Base-by-base conservation (phyloP, 2,113 vertebrate species). In the Boulengeromyrus knoepffleri region DNA sequence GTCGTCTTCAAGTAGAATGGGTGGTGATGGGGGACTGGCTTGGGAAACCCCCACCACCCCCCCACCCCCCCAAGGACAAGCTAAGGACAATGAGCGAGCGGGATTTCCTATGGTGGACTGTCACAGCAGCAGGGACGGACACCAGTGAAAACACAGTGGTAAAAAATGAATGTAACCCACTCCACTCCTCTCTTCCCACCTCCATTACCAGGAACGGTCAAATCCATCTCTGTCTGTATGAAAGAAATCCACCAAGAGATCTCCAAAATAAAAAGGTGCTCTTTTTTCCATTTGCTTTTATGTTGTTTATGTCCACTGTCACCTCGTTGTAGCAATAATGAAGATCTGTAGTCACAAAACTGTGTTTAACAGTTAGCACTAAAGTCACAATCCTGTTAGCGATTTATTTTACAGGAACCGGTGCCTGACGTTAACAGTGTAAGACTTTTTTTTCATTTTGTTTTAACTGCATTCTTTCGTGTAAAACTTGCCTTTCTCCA, bases 281-380 rank as follows among this genome's bases (percentile, higher is more conserved):
- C 96, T 97, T 95, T 95, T 93, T 90, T 93, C 90, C 74, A 42
- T 91, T 46, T 17, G 58, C 10, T 62, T 62, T 88, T 21, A 31
- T 5, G 39, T 66, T 21, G 45, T 95, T 92, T 97, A 95, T 97
- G 97, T 96, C 95, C 96, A 96, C 96, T 96, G 96, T 97, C 95
- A 96, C 96, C 93, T 95, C 95, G 97, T 96, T 96, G 96, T 99
- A 98, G 97, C 98, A 99, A 98, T 99, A 99, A 98, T 94, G 93
- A 96, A 95, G 74, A 42, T 80, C 27, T 95, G 94, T 96, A 96
- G 96, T 95, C 93, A 92, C 92, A 91, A 94, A 96, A 95, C 96
- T 95, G 95, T 95, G 94, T 95, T 94, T 92, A 92, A 94, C 94
- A 89, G 93, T 93, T 96, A 96, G 95, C 97, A 96, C 96, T 96